Evolutionary conservation across 2,888 invertebrate species (phyloP).

Genomic region (Apotomis turbidana): DNA sequence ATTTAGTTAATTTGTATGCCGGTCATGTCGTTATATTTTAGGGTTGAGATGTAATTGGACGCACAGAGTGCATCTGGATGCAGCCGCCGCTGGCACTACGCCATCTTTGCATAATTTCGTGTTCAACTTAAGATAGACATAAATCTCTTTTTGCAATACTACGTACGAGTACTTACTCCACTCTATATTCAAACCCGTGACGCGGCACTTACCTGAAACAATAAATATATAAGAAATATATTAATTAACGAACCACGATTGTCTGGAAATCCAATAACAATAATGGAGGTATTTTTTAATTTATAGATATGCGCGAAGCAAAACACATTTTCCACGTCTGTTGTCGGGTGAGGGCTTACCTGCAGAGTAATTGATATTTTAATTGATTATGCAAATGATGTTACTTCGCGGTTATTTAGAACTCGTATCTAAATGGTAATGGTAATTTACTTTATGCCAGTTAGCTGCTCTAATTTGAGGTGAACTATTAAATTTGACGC

Average conservation of each 20-base stretch:
- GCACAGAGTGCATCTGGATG: slow-evolving; percentile 74
- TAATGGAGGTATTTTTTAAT: slow-evolving; percentile 27
- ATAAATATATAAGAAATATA: slow-evolving; percentile 16
- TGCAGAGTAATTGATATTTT: slow-evolving; percentile 62
- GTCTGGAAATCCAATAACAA: slow-evolving; percentile 22
- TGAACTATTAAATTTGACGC: slow-evolving; percentile 37
- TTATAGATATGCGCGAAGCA: slow-evolving; percentile 26
- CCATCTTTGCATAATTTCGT: slow-evolving; percentile 76
- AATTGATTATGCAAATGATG: slow-evolving; percentile 62
- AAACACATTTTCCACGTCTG: slow-evolving; percentile 60
- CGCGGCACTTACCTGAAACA: slow-evolving; percentile 31
- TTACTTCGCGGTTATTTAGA: slow-evolving; percentile 36
- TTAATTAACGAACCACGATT: slow-evolving; percentile 17
- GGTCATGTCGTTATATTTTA: slow-evolving; percentile 75
- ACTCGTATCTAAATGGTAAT: slow-evolving; percentile 38
- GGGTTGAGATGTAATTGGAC: slow-evolving; percentile 80
- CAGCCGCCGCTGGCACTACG: slow-evolving; percentile 71
- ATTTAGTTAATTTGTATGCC: slow-evolving; percentile 72
- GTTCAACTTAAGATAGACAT: slow-evolving; percentile 61
- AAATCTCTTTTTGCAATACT: slow-evolving; percentile 47
- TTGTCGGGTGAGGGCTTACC: slow-evolving; percentile 30
- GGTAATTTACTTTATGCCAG: slow-evolving; percentile 38
- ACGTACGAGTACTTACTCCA: slow-evolving; percentile 44
- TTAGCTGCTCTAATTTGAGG: slow-evolving; percentile 30
- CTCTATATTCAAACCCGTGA: neutral